These are phyloP conservation scores for Acanthisitta chloris DNA, from an alignment of 2,113 vertebrate species.

Conservation along the genomic window DNA sequence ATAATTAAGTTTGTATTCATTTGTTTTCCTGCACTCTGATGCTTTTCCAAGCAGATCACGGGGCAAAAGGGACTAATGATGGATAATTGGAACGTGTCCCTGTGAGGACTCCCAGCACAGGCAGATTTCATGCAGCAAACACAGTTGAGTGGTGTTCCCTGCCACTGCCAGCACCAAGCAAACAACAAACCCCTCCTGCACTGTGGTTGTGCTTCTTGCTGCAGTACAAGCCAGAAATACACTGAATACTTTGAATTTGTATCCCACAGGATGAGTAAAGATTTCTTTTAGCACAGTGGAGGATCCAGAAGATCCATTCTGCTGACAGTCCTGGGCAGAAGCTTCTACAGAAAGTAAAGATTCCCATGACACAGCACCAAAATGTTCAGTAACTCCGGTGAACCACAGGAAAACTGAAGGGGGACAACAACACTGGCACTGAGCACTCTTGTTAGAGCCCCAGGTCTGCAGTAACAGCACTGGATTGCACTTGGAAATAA, in stretches of 20 bases:
- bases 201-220: background rate
- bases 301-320: background rate
- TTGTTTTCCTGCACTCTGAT: constrained; percentile 29
- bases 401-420: background rate
- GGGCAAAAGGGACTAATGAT: constrained; percentile 33
- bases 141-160: background rate
- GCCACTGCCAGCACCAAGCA: background rate
- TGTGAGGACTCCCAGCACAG: background rate
- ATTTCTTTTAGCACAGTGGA: background rate
- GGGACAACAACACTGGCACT: background rate
- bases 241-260: background rate
- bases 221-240: background rate
- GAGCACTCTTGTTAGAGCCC: too few relatives aligned
- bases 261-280: background rate
- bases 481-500: background rate
- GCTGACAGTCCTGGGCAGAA: background rate
- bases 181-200: background rate
- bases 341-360: background rate
- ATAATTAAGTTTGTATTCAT: constrained; percentile 39
- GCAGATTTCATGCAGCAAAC: background rate
- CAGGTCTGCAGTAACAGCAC: too few relatives aligned
- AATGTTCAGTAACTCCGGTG: background rate
- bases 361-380: background rate
- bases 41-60: constrained; percentile 18
- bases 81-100: background rate